Conservation (phyloP, 2,888 invertebrate species). For the Cephus spinipes region DNA sequence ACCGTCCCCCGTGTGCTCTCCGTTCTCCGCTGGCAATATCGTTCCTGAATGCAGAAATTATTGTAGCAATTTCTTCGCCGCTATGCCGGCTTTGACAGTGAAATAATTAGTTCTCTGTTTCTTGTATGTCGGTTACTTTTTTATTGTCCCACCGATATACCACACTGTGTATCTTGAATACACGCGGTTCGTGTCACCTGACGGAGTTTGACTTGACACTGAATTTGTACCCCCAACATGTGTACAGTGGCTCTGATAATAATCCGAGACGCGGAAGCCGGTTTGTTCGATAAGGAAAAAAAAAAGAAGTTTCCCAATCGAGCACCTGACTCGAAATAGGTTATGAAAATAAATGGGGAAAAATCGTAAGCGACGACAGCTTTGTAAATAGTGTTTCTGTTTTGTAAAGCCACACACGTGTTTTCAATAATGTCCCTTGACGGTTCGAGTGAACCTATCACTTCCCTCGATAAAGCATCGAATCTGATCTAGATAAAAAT, state of each 20-base stretch:
- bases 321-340: not conserved
- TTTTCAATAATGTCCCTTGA: not conserved
- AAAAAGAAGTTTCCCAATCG: not conserved
- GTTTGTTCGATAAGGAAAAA: not conserved
- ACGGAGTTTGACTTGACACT: not conserved
- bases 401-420: not conserved
- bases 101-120: not conserved
- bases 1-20: not conserved
- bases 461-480: not conserved
- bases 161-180: not conserved
- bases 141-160: not conserved
- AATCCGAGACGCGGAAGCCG: not conserved
- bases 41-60: conserved; percentile 10
- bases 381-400: not conserved
- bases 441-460: not conserved
- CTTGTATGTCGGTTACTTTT: not conserved
- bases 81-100: not conserved
- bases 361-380: not conserved
- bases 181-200: conserved; percentile 3
- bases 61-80: conserved; percentile 13
- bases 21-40: conserved; percentile 2
- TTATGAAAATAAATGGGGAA: not conserved
- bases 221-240: not conserved
- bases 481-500: not conserved
- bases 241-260: not conserved